Conservation (phyloP, 2,888 invertebrate species). For the Tridacna gigas region DNA sequence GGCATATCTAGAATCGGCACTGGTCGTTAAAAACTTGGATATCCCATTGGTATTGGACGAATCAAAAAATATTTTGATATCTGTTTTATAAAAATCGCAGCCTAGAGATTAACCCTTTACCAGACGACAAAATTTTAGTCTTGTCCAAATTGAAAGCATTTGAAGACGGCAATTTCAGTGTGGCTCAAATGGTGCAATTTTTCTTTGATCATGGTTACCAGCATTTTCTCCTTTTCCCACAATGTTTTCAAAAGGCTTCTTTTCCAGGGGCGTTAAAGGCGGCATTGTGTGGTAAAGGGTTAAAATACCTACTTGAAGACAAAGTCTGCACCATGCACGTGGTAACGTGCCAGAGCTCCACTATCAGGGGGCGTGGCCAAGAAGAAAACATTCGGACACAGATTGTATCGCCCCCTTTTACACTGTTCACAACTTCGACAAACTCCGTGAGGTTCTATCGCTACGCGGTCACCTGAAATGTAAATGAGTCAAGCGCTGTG, state of each 20-base stretch:
- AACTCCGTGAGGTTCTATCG: constrained; percentile 79
- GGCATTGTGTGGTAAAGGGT: not conserved
- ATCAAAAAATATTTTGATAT: too few species aligned
- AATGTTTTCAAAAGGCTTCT: not conserved
- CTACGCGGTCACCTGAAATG: constrained; percentile 78
- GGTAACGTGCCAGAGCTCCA: constrained; percentile 77
- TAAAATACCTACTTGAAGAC: constrained; percentile 75
- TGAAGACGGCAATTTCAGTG: too few species aligned
- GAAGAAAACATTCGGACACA: constrained; percentile 79
- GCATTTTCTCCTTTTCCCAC: not conserved
- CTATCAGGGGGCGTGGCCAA: constrained; percentile 80
- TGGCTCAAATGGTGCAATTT: too few species aligned
- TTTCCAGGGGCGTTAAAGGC: not conserved
- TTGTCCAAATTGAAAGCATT: too few species aligned
- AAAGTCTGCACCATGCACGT: constrained; percentile 80
- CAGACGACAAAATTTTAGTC: too few species aligned
- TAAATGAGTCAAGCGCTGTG: too few species aligned
- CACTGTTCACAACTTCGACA: constrained; percentile 78
- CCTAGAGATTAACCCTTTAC: too few species aligned
- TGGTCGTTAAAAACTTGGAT: too few species aligned
- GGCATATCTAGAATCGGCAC: too few species aligned
- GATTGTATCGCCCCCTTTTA: constrained; percentile 78
- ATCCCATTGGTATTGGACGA: too few species aligned
- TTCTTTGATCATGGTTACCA: too few species aligned
- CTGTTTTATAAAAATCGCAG: too few species aligned